Percentiles rank a stretch among this genome's conserved stretches.
Evolutionary conservation across 2,113 vertebrate genomes (phyloP).

Genomic region (Atrichornis clamosus): DNA sequence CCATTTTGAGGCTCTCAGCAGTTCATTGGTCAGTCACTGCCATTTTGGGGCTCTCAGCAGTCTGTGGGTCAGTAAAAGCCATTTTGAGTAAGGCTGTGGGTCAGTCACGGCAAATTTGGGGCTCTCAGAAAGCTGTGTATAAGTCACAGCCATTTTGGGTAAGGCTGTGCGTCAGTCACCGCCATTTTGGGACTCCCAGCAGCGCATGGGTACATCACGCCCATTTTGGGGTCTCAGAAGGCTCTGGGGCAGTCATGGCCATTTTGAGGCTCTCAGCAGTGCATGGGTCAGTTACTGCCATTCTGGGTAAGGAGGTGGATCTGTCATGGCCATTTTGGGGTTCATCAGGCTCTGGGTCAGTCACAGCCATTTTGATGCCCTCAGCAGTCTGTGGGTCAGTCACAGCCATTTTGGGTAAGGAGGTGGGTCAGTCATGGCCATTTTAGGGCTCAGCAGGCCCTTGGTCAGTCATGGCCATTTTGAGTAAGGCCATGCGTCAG

Average conservation of each 20-base stretch:
- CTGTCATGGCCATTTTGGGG: not conserved
- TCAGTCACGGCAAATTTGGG: rapidly evolving
- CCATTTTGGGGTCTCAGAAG: not conserved
- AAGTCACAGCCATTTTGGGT: not conserved
- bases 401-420: too few species aligned
- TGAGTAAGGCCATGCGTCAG: too few species aligned
- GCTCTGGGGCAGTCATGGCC: rapidly evolving
- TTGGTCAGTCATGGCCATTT: not conserved
- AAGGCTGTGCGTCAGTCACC: too few species aligned
- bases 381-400: too few species aligned
- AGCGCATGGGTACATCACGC: rapidly evolving
- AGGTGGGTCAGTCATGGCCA: too few species aligned
- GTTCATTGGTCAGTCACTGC: rapidly evolving
- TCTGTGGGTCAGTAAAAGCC: rapidly evolving
- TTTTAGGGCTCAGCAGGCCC: too few species aligned
- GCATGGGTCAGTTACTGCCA: rapidly evolving
- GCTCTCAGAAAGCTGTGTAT: not conserved
- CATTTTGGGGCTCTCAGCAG: not conserved
- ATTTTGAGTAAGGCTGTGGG: not conserved
- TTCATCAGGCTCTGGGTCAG: not conserved
- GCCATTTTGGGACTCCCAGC: not conserved
- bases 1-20: not conserved
- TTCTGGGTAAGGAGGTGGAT: not conserved
- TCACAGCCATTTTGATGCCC: too few species aligned
- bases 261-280: not conserved